Base-by-base conservation (phyloP, 2,888 invertebrate species). In the Lasioglossum zephyrum region DNA sequence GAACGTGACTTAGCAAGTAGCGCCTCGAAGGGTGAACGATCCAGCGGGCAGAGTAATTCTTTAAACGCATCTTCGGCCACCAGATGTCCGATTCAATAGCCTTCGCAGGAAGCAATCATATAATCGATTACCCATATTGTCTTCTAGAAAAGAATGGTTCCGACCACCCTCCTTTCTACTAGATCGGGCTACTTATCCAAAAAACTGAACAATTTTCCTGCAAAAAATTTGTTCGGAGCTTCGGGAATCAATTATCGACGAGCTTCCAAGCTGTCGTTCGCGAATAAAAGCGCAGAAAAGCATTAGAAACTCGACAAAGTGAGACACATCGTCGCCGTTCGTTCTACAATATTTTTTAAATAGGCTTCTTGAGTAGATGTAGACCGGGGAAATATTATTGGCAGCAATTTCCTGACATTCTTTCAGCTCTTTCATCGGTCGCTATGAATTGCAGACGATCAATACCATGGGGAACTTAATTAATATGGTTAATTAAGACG, bases 1-100 rank as follows among this genome's bases (percentile, higher is more conserved):
- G 84, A 83, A 26, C 88, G 79, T 91, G 91, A 91, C 86, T 86
- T 70, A 57, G 91, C 91, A 76, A 87, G 78, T 86, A 86, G 80
- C 76, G 13, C 44, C 44, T 49, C 66, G 82, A 73, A 80, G 76
- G 87, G 75, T 80, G 81, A 81, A 77, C 69, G 80, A 77, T 72
- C 83, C 79, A 77, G 74, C 47, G 77, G 87, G 78, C 81, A 87
- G 81, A 77, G 77, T 86, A 80, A 91, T 91, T 85, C 84, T 90
- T 91, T 80, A 77, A 84, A 90, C 81, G 82, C 81, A 83, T 88
- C 86, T 77, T 60, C 84, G 85, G 36, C 78, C 39, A 80, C 88
- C 91, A 91, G 88, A 91, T 91, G 91, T 87, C 86, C 88, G 86
- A 88, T 82, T 69, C 76, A 36, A 18, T 47, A 60, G 44, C 69